phyloP scores from a whole-genome alignment of 2,797 vertebrate genomes.

The Melanotaenia pygmaea region DNA sequence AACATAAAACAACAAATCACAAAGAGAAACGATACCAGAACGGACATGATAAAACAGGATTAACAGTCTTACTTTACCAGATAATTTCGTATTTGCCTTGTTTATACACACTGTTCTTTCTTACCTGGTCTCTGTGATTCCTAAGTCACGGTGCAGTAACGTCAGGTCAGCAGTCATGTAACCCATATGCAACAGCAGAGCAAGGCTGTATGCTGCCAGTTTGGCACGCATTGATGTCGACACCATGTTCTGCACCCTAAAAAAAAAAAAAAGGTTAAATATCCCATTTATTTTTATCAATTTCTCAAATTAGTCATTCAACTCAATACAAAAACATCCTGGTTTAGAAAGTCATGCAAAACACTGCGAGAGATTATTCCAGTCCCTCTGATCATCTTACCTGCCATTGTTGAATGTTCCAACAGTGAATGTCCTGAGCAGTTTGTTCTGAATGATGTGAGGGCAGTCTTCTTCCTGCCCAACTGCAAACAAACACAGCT shows the following conservation, averaged over 20 bases:
- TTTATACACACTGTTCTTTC: not conserved
- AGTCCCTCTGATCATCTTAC: slow-evolving; percentile 67
- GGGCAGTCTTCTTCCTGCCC: slow-evolving; percentile 87
- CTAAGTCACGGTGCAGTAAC: slow-evolving; percentile 89
- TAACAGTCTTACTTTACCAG: not conserved
- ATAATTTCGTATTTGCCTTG: not conserved
- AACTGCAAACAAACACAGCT: slow-evolving; percentile 74
- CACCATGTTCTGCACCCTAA: slow-evolving; percentile 87
- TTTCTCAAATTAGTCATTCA: not conserved
- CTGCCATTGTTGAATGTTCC: slow-evolving; percentile 88
- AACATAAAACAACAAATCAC: not conserved
- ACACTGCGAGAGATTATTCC: not conserved
- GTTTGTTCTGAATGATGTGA: slow-evolving; percentile 84
- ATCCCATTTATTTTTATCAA: too few species aligned
- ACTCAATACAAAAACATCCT: not conserved
- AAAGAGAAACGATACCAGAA: not conserved
- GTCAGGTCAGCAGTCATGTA: slow-evolving; percentile 89
- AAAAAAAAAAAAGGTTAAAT: not conserved
- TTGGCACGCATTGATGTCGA: slow-evolving; percentile 90
- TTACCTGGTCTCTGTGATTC: slow-evolving; percentile 87
- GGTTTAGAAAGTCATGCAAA: not conserved
- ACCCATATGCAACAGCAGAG: slow-evolving; percentile 89
- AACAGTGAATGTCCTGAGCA: slow-evolving; percentile 88
- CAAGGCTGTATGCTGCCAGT: slow-evolving; percentile 86
- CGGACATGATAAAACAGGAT: not conserved